Evolutionary conservation across 2,113 vertebrate species (phyloP).

Genomic region (Climacteris rufus): DNA sequence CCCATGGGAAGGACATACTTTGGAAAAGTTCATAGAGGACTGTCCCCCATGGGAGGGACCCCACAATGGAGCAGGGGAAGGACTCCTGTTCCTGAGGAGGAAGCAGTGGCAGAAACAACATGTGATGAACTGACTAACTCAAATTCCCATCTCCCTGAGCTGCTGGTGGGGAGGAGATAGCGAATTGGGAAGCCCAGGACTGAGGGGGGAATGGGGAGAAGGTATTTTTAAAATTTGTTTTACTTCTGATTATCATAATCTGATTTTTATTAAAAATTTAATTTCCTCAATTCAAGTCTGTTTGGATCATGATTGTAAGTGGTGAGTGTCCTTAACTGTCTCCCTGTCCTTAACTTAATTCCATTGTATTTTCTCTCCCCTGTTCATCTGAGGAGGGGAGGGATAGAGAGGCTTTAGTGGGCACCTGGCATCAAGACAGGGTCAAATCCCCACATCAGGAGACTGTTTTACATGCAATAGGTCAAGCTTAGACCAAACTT

Average conservation of each 20-base stretch:
- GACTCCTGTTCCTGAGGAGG: background rate
- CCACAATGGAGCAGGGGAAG: background rate
- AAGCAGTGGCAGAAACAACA: background rate
- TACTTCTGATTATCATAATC: background rate
- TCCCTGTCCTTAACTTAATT: background rate
- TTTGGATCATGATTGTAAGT: background rate
- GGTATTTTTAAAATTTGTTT: background rate
- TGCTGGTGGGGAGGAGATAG: background rate
- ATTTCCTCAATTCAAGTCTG: background rate
- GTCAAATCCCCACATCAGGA: background rate
- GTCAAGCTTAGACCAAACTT: background rate
- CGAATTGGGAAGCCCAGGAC: background rate
- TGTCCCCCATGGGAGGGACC: background rate
- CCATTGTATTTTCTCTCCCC: background rate
- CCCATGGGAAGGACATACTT: background rate
- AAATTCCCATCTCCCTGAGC: background rate
- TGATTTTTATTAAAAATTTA: background rate
- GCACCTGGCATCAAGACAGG: background rate
- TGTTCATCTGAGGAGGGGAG: background rate
- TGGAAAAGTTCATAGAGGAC: background rate
- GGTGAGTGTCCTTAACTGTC: background rate
- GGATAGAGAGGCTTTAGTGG: background rate
- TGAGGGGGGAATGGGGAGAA: fast-evolving
- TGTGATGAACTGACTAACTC: background rate
- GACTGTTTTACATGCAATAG: background rate